These are phyloP conservation scores for Daphoenositta chrysoptera DNA, from an alignment of 2,113 vertebrate species.

Conservation along the genomic window DNA sequence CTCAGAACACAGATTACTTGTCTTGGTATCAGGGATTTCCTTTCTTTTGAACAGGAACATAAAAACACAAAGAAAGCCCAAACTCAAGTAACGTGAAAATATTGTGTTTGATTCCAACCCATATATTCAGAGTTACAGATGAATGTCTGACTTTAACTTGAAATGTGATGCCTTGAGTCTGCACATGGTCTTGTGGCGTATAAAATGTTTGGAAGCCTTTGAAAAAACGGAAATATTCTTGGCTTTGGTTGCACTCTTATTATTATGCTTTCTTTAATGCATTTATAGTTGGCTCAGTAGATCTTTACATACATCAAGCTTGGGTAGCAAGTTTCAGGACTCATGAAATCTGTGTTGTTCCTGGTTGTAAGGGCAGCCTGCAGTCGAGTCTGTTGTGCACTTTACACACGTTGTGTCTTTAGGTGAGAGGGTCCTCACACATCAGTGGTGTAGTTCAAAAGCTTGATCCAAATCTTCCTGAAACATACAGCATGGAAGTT, in stretches of 20 bases:
- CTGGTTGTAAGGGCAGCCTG: neutral
- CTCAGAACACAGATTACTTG: conserved; percentile 42
- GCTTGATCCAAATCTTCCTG: neutral
- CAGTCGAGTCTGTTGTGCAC: neutral
- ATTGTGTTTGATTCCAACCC: conserved; percentile 39
- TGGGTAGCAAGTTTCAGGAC: neutral
- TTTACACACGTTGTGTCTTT: neutral
- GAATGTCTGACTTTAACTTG: conserved; percentile 27
- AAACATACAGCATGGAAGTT: neutral
- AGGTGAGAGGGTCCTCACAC: neutral
- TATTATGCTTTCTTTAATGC: conserved; percentile 23
- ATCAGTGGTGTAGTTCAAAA: neutral
- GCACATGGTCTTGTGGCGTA: neutral
- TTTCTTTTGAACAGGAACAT: conserved; percentile 55
- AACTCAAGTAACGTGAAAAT: conserved; percentile 54
- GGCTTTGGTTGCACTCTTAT: neutral
- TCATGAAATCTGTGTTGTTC: neutral
- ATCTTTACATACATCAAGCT: neutral
- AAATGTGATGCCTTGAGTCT: conserved; percentile 9
- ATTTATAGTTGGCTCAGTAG: neutral
- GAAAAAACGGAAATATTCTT: neutral
- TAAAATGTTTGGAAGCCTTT: conserved; percentile 38
- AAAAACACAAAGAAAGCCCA: conserved; percentile 44
- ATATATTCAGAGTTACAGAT: conserved; percentile 26
- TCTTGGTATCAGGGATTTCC: conserved; percentile 51